A percentile compares a stretch with the other conserved stretches of the same genome.
Evolutionary conservation across 2,113 vertebrate species (phyloP).

Genomic region (Urocynchramus pylzowi): DNA sequence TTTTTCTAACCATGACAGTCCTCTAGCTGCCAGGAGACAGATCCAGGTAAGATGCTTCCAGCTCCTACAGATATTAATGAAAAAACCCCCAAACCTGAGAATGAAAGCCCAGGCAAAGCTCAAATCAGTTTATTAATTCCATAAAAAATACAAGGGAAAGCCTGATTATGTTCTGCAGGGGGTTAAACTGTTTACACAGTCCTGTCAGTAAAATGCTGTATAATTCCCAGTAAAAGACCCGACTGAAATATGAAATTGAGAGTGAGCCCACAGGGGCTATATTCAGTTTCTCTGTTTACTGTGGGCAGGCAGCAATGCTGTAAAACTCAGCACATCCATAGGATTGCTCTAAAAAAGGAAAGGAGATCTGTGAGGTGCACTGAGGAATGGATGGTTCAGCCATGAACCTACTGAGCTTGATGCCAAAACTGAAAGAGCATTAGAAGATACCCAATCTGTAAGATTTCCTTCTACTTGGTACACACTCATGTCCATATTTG

Average conservation of each 20-base stretch:
- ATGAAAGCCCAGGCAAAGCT: neutral
- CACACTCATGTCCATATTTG: neutral
- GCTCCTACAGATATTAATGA: neutral
- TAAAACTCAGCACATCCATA: neutral
- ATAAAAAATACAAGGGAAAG: neutral
- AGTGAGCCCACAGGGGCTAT: neutral
- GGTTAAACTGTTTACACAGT: neutral
- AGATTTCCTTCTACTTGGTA: neutral
- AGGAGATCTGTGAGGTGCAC: neutral
- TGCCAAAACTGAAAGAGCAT: neutral
- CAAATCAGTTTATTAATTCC: neutral
- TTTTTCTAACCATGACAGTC: neutral
- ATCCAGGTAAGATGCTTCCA: neutral
- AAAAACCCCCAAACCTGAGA: neutral
- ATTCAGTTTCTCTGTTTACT: neutral
- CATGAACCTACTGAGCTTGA: neutral
- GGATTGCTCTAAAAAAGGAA: neutral
- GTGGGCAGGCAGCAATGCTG: neutral
- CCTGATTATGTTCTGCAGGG: neutral
- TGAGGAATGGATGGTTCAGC: neutral
- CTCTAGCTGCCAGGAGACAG: neutral
- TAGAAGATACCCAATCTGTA: neutral
- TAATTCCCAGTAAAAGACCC: neutral
- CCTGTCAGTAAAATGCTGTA: neutral
- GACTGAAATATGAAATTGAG: neutral